These are phyloP conservation scores for Trichomalopsis sarcophagae DNA, from an alignment of 1,140 invertebrate species.

Conservation along the genomic window DNA sequence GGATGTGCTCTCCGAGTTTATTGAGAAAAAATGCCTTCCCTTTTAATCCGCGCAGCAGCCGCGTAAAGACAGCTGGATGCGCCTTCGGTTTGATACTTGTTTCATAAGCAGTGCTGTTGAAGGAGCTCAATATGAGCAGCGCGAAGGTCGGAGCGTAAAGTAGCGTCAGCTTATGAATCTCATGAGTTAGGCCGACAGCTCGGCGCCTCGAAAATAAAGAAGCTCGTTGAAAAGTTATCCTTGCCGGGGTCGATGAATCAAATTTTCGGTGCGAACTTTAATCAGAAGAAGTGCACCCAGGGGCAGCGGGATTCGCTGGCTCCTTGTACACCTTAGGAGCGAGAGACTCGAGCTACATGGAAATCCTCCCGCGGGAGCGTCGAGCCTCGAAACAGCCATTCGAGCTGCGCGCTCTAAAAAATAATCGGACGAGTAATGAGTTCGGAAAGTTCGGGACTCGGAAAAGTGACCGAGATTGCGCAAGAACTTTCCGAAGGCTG, in stretches of 20 bases:
- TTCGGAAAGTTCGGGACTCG: too few species aligned
- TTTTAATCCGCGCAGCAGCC: constrained; percentile 20
- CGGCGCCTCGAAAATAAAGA: too few species aligned
- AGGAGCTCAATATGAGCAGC: too few species aligned
- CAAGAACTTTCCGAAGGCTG: too few species aligned
- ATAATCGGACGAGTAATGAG: too few species aligned
- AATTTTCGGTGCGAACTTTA: constrained; percentile 18
- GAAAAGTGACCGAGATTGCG: too few species aligned
- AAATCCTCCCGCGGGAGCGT: not conserved
- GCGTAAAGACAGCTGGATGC: constrained; percentile 7
- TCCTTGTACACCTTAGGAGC: not conserved
- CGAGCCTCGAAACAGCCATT: too few species aligned
- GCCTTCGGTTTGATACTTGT: not conserved
- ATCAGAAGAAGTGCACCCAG: constrained; percentile 16
- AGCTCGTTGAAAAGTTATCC: too few species aligned
- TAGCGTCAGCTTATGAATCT: too few species aligned
- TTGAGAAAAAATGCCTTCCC: constrained; percentile 9
- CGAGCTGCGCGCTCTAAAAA: too few species aligned
- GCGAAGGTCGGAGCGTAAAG: too few species aligned
- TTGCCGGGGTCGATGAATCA: not conserved
- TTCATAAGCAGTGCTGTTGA: not conserved
- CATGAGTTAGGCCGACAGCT: not conserved
- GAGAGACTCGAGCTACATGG: not conserved
- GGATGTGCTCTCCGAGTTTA: not conserved
- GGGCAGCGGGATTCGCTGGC: not conserved